phyloP scores from a whole-genome alignment of 2,888 invertebrate species.

The Chloromyia formosa region DNA sequence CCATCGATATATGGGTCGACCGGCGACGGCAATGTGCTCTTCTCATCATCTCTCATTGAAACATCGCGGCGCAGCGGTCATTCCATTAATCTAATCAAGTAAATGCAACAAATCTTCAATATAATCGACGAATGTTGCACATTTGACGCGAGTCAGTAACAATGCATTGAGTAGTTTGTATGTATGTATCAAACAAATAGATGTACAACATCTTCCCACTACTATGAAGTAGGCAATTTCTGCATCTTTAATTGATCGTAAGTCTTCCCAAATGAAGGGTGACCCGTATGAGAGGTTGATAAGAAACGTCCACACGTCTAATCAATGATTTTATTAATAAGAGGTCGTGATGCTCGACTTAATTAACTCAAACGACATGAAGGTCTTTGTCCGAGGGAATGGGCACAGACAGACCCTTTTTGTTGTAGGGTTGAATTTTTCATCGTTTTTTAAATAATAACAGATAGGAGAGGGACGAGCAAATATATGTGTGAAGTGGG shows the following conservation, averaged over 20 bases:
- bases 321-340: neutral
- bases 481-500: too few species aligned
- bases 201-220: neutral
- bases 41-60: too few species aligned
- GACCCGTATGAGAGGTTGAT: constrained; percentile 26
- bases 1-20: too few species aligned
- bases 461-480: too few species aligned
- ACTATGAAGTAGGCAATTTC: constrained; percentile 9
- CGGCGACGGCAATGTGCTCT: too few species aligned
- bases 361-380: neutral
- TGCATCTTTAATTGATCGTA: constrained; percentile 25
- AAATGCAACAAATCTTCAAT: neutral
- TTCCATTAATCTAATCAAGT: constrained; percentile 4
- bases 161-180: too few species aligned
- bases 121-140: too few species aligned
- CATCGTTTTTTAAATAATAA: too few species aligned
- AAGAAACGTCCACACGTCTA: constrained; percentile 13
- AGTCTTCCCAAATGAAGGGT: constrained; percentile 9
- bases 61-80: too few species aligned
- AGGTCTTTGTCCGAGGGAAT: neutral
- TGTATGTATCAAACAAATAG: neutral
- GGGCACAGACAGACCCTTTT: too few species aligned
- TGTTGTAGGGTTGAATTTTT: too few species aligned
- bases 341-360: neutral
- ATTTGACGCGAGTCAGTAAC: too few species aligned